Evolutionary conservation across 2,888 invertebrate genomes (phyloP).

Genomic region (Lasioglossum morio): DNA sequence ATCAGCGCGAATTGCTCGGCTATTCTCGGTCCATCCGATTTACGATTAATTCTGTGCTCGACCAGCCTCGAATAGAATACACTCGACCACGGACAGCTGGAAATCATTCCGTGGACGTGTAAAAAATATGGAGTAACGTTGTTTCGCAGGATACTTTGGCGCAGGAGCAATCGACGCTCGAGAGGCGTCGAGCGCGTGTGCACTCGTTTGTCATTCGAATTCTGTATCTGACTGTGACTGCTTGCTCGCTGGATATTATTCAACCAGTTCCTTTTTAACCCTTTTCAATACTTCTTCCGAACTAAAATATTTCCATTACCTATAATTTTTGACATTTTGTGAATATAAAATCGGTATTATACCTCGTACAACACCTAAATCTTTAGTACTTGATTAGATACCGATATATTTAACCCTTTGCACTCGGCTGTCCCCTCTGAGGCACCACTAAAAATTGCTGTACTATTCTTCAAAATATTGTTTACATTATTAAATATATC

Average conservation of each 20-base stretch:
- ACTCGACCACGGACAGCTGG: neutral
- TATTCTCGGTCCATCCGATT: neutral
- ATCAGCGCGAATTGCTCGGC: slow-evolving; percentile 19
- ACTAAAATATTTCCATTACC: too few relatives aligned
- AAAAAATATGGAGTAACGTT: neutral
- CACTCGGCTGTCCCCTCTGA: too few relatives aligned
- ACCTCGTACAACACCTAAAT: too few relatives aligned
- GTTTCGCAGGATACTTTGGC: neutral
- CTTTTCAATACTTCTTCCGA: too few relatives aligned
- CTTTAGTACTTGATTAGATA: too few relatives aligned
- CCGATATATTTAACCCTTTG: too few relatives aligned
- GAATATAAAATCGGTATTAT: too few relatives aligned
- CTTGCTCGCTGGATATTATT: neutral
- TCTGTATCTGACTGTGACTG: neutral
- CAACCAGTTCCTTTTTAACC: neutral
- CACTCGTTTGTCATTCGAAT: neutral
- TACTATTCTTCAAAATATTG: too few relatives aligned
- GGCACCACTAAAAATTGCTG: too few relatives aligned
- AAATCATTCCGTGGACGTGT: neutral
- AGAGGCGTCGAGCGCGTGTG: neutral
- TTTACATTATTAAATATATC: too few relatives aligned
- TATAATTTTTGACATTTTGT: too few relatives aligned
- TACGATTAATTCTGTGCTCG: slow-evolving; percentile 6
- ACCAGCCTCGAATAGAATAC: neutral
- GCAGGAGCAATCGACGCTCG: neutral